These are phyloP conservation scores for Hydrozoanthus tunicans DNA, from an alignment of 64 coral and sea anemone genomes.

Conservation along the genomic window DNA sequence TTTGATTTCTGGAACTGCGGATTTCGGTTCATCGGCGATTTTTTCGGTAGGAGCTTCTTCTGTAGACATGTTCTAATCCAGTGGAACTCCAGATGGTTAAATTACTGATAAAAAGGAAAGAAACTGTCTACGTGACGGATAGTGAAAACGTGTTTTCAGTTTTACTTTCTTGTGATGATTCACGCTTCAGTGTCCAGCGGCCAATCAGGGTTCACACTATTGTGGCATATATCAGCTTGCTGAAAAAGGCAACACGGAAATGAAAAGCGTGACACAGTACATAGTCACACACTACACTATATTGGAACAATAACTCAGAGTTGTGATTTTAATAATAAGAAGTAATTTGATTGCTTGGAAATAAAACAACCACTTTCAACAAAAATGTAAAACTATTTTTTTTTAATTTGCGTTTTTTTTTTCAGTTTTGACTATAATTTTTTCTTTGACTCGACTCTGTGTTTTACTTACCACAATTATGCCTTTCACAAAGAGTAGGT, in stretches of 20 bases:
- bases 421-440: too few species aligned
- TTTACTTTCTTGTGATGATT: conserved; percentile 21
- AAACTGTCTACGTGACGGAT: neutral
- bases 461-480: too few species aligned
- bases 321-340: neutral
- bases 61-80: neutral
- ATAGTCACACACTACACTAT: neutral
- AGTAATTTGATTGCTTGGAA: neutral
- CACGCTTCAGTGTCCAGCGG: neutral
- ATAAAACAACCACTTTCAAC: too few species aligned
- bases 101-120: conserved; percentile 12
- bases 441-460: too few species aligned
- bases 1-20: conserved; percentile 4
- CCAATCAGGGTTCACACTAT: conserved; percentile 8
- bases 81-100: neutral
- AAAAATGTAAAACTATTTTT: too few species aligned
- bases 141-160: neutral
- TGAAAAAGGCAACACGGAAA: conserved; percentile 13
- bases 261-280: neutral
- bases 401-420: too few species aligned
- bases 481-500: too few species aligned
- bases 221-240: neutral
- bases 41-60: conserved; percentile 7
- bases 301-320: neutral
- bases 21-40: neutral